phyloP scores from a whole-genome alignment of 2,797 vertebrate species.

The Pangasius macronema region DNA sequence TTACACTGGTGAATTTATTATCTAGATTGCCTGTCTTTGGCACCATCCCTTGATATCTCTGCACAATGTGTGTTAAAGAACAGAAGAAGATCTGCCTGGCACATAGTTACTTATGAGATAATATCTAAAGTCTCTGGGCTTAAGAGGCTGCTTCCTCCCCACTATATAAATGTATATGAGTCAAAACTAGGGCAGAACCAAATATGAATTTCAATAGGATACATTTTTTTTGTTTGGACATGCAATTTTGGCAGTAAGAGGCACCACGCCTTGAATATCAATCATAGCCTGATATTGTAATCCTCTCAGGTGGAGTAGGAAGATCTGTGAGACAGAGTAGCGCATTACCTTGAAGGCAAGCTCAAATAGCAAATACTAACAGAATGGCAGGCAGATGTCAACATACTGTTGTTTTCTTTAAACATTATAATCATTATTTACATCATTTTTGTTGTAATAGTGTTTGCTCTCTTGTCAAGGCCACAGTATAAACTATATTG shows the following conservation, averaged over 20 bases:
- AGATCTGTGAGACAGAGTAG: slow-evolving; percentile 9
- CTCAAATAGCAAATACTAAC: slow-evolving; percentile 49
- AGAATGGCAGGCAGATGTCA: slow-evolving; percentile 61
- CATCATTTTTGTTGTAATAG: neutral
- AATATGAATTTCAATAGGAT: slow-evolving; percentile 74
- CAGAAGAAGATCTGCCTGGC: slow-evolving; percentile 56
- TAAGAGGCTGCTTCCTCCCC: slow-evolving; percentile 57
- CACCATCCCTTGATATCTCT: slow-evolving; percentile 60
- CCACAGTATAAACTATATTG: neutral
- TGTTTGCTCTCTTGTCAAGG: neutral
- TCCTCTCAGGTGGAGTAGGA: slow-evolving; percentile 19
- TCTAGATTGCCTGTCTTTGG: slow-evolving; percentile 69
- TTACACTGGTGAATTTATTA: slow-evolving; percentile 68
- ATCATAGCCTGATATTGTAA: slow-evolving; percentile 61
- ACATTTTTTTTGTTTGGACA: slow-evolving; percentile 66
- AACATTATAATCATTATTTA: neutral
- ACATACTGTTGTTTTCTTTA: slow-evolving; percentile 38
- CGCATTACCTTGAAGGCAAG: slow-evolving; percentile 40
- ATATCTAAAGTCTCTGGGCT: slow-evolving; percentile 70
- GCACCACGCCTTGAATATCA: slow-evolving; percentile 66
- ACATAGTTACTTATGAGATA: slow-evolving; percentile 72
- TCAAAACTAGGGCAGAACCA: slow-evolving; percentile 70
- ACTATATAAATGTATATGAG: slow-evolving; percentile 85
- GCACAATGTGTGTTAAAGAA: slow-evolving; percentile 53
- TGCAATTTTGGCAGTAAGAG: slow-evolving; percentile 66